Conservation (phyloP, 2,113 vertebrate species). For the Cyanoramphus novaezelandiae region DNA sequence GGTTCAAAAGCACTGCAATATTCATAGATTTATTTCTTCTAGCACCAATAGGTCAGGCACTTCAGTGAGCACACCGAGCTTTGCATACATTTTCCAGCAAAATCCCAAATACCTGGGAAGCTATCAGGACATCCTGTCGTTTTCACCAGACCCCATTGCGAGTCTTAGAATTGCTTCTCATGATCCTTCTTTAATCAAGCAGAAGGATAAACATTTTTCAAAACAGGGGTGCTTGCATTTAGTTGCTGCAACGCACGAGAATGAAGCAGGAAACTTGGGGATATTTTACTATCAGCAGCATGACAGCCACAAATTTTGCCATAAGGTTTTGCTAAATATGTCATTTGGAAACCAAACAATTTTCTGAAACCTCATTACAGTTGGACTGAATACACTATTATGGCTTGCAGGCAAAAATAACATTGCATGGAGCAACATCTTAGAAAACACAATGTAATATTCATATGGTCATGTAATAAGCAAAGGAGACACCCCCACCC, state of each 20-base stretch:
- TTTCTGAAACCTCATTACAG: slow-evolving; percentile 60
- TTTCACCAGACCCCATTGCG: background rate
- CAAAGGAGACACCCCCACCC: background rate
- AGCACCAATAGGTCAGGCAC: background rate
- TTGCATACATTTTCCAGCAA: background rate
- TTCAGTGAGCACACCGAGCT: background rate
- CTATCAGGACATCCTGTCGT: background rate
- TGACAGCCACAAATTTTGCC: slow-evolving; percentile 47
- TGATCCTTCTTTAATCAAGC: background rate
- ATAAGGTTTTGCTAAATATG: slow-evolving; percentile 62
- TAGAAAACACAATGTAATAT: slow-evolving; percentile 31
- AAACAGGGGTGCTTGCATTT: background rate
- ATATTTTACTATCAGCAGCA: slow-evolving; percentile 33
- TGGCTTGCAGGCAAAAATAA: slow-evolving; percentile 60
- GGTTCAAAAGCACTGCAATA: background rate
- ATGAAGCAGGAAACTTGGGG: background rate
- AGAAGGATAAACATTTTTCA: slow-evolving; percentile 24
- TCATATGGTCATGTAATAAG: background rate
- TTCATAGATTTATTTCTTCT: background rate
- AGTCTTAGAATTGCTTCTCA: background rate
- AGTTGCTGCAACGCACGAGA: background rate
- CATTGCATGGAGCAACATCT: slow-evolving; percentile 20
- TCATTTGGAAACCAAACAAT: slow-evolving; percentile 59
- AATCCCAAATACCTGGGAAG: background rate
- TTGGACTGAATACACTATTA: slow-evolving; percentile 44